Evolutionary conservation across 1,140 invertebrate genomes (phyloP).

Genomic region (Solenopsis fugax): DNA sequence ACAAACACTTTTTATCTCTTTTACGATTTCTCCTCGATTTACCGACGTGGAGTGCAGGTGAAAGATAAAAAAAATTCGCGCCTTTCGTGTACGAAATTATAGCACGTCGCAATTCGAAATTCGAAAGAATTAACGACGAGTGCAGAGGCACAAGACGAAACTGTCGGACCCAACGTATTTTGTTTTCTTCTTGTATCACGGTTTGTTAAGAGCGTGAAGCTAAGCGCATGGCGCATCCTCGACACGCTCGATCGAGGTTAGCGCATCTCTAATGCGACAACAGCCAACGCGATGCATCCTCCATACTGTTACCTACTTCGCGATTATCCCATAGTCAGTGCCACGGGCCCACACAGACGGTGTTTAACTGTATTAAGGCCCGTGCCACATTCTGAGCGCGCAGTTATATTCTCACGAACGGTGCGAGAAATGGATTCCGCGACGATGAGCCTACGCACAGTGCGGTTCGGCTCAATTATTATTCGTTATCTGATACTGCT

Average conservation of each 20-base stretch:
- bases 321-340: conserved; percentile 76
- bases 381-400: conserved; percentile 78
- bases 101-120: background rate
- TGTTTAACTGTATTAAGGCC: conserved; percentile 74
- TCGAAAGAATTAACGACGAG: background rate
- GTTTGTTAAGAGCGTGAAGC: conserved; percentile 47
- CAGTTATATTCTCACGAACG: conserved; percentile 68
- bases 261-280: conserved; percentile 78
- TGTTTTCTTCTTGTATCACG: conserved; percentile 48
- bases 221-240: conserved; percentile 19
- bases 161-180: background rate
- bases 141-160: background rate
- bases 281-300: conserved; percentile 68
- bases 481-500: background rate
- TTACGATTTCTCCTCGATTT: too few relatives aligned
- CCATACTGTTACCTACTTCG: conserved; percentile 80
- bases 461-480: conserved; percentile 12
- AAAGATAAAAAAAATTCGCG: background rate
- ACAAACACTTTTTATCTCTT: background rate
- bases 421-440: conserved; percentile 62
- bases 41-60: too few relatives aligned
- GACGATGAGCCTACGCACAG: conserved; percentile 29
- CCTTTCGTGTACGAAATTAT: background rate
- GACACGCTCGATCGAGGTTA: conserved; percentile 79
- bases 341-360: conserved; percentile 42